These are phyloP conservation scores for Tachysurus vachellii DNA, from an alignment of 2,113 vertebrate genomes.

Conservation along the genomic window DNA sequence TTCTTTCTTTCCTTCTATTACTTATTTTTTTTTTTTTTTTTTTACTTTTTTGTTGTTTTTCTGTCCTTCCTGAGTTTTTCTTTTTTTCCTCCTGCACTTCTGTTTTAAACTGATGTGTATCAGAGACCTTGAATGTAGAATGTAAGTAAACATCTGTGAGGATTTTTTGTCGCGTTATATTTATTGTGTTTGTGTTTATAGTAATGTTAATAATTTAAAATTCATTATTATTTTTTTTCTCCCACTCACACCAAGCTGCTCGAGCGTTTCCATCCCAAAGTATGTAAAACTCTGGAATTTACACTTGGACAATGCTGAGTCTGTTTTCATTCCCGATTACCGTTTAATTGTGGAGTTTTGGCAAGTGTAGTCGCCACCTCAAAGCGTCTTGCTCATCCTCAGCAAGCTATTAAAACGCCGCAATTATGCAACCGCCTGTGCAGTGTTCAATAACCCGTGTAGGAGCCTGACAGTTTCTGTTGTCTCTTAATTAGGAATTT, in stretches of 20 bases:
- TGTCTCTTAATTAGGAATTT: conserved; percentile 93
- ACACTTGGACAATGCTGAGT: conserved; percentile 29
- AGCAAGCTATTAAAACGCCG: conserved; percentile 80
- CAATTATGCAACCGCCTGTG: conserved; percentile 83
- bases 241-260: not conserved
- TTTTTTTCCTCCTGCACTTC: not conserved
- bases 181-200: not conserved
- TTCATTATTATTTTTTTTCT: not conserved
- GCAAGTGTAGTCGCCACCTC: conserved; percentile 58
- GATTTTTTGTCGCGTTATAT: not conserved
- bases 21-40: not conserved
- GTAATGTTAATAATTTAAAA: not conserved
- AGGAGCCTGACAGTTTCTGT: conserved; percentile 84
- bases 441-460: conserved; percentile 87
- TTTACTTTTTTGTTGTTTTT: not conserved
- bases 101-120: not conserved
- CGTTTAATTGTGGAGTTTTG: conserved; percentile 73
- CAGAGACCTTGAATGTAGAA: not conserved
- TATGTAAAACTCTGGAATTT: conserved; percentile 3
- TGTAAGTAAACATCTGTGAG: not conserved
- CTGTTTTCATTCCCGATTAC: conserved; percentile 53
- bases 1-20: no score
- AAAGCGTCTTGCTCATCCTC: conserved; percentile 68
- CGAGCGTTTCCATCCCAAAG: not conserved
- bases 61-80: no score